Percentiles rank a stretch among this genome's conserved stretches.
Evolutionary conservation across 2,797 vertebrate species (phyloP).

Genomic region (Scarus forsteni): DNA sequence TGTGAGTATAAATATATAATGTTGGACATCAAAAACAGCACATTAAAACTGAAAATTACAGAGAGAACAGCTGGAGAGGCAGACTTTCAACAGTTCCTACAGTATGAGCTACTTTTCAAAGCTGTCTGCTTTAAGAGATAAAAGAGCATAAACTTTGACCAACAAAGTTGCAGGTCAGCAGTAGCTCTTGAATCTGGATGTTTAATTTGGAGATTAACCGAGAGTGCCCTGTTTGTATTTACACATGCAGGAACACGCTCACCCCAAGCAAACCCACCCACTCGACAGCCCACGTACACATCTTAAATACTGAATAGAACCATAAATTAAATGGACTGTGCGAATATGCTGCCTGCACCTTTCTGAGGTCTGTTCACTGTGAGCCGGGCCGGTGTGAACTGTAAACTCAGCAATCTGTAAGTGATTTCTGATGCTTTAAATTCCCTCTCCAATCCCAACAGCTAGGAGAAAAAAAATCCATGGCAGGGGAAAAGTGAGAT

Average conservation of each 20-base stretch:
- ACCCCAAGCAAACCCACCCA: slow-evolving; percentile 5
- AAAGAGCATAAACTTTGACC: slow-evolving; percentile 51
- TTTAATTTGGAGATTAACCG: slow-evolving; percentile 61
- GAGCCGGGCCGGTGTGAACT: slow-evolving; percentile 50
- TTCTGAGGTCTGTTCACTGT: slow-evolving; percentile 45
- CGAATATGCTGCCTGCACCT: slow-evolving; percentile 68
- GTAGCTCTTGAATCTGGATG: slow-evolving; percentile 47
- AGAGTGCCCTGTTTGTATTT: slow-evolving; percentile 44
- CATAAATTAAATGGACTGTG: slow-evolving; percentile 64
- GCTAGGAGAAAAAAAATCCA: slow-evolving; percentile 48
- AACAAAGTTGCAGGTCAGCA: slow-evolving; percentile 73
- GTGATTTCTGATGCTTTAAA: slow-evolving; percentile 77
- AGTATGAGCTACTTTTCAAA: slow-evolving; percentile 38
- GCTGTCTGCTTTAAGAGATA: slow-evolving; percentile 32
- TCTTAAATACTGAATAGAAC: slow-evolving; percentile 61
- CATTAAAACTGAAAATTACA: slow-evolving; percentile 6
- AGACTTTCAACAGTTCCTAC: slow-evolving; percentile 26
- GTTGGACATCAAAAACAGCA: slow-evolving; percentile 7
- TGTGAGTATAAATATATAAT: slow-evolving; percentile 2
- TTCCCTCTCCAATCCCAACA: slow-evolving; percentile 45
- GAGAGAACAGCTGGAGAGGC: slow-evolving; percentile 21
- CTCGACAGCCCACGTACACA: slow-evolving; percentile 30
- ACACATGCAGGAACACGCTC: slow-evolving; percentile 10
- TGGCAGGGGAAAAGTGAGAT: slow-evolving; percentile 60
- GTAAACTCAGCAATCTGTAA: slow-evolving; percentile 76